Evolutionary conservation across 2,888 invertebrate species (phyloP).

Genomic region (Eugnorisma glareosa): DNA sequence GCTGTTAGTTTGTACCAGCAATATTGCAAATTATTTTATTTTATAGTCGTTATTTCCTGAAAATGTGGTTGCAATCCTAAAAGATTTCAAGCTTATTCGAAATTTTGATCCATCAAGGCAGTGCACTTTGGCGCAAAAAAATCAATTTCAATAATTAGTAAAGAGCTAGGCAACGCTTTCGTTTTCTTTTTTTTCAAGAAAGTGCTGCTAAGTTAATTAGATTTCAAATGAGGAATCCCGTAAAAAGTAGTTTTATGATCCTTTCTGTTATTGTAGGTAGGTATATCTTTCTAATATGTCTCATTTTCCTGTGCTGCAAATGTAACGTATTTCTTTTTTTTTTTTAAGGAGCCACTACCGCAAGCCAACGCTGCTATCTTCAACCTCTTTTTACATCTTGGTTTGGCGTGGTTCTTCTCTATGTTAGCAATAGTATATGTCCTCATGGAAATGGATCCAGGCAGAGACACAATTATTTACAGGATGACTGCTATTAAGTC

Average conservation of each 20-base stretch:
- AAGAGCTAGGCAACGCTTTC: no score
- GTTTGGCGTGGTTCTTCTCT: slow-evolving; percentile 93
- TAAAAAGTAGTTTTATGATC: neutral
- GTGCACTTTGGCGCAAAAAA: neutral
- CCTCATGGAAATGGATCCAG: slow-evolving; percentile 99
- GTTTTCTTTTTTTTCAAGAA: neutral
- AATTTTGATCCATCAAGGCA: no score
- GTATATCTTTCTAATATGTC: neutral
- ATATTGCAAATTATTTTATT: neutral
- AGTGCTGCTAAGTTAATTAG: neutral
- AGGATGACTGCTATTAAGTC: slow-evolving; percentile 96
- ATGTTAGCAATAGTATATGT: slow-evolving; percentile 95
- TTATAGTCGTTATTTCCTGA: neutral
- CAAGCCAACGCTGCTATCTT: slow-evolving; percentile 95
- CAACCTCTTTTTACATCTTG: slow-evolving; percentile 96
- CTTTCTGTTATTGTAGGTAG: neutral
- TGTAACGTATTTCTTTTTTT: neutral
- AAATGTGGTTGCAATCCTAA: no score
- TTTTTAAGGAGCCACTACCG: neutral
- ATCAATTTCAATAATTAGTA: neutral
- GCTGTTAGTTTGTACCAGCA: neutral
- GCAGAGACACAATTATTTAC: slow-evolving; percentile 99
- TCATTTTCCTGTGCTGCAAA: neutral
- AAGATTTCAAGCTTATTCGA: no score
- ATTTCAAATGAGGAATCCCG: neutral